Evolutionary conservation across 2,113 vertebrate genomes (phyloP).

Genomic region (Uria aalge): DNA sequence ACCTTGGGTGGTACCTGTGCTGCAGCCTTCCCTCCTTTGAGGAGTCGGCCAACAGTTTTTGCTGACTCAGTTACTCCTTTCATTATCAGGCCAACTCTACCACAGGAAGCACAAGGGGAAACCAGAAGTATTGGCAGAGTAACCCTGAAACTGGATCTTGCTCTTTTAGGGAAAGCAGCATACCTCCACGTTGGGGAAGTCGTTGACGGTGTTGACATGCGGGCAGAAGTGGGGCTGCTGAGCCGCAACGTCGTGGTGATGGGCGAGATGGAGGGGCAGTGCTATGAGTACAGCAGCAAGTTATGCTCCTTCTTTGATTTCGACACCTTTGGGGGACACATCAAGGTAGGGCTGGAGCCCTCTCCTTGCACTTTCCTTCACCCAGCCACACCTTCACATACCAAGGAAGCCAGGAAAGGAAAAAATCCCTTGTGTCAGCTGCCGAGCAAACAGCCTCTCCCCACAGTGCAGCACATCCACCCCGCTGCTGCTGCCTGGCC

Average conservation of each 20-base stretch:
- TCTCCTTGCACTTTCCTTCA: not conserved
- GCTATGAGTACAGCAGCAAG: slow-evolving; percentile 83
- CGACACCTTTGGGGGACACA: slow-evolving; percentile 94
- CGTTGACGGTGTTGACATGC: slow-evolving; percentile 90
- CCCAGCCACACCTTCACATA: not conserved
- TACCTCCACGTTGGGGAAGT: slow-evolving; percentile 88
- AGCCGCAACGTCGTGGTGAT: slow-evolving; percentile 84
- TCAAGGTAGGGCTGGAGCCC: slow-evolving; percentile 82
- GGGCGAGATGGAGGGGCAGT: slow-evolving; percentile 85
- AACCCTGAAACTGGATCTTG: not conserved
- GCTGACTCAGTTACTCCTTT: not conserved
- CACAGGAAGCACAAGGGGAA: not conserved
- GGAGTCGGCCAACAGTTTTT: not conserved
- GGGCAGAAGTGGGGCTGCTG: slow-evolving; percentile 93
- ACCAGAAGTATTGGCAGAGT: not conserved
- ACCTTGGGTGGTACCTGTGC: not conserved
- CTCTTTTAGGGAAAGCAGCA: slow-evolving; percentile 80
- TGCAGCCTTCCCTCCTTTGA: not conserved
- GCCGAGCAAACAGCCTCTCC: not conserved
- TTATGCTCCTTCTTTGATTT: slow-evolving; percentile 92
- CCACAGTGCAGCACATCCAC: not conserved
- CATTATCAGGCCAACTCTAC: not conserved
- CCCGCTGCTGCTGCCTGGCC: not conserved
- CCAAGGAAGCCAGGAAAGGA: not conserved
- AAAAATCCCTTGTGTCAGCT: not conserved